Evolutionary conservation across 2,797 vertebrate species (phyloP), one percentile per base, ranked within the genome.

Genomic region (Tenualosa ilisha): DNA sequence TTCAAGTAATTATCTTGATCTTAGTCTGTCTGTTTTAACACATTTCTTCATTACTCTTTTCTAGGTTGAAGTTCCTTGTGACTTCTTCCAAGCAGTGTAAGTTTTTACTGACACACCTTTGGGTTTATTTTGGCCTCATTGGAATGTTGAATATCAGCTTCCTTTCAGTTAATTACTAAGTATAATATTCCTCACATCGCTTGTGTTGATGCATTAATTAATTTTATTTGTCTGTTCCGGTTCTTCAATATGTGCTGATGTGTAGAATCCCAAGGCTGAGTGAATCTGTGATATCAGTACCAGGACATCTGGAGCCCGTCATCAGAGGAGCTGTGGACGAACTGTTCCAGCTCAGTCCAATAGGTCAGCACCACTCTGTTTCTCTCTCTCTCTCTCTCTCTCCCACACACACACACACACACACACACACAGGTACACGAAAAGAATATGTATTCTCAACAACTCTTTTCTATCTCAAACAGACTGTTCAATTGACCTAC

Each of bases 41-140:
- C 51, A 5, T 20, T 56, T 61, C 56, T 31, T 9, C 24, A 1
- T 65, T 12, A 6, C 6, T 26, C 11, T 68, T n/a, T n/a, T 11
- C 1, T 2, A 84, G 84, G 43, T 6, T 31, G 40, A 51, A 6
- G 40, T 79, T 40, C 22, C 46, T 50, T 84, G 83, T 54, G 49
- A 75, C 7, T 31, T 31, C 13, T 84, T 75, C 24, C 40, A 79
- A n/a, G 26, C 20, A 15, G 68, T 75, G 83, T 84, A 63, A 84
- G 83, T 83, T n/a, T 56, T 1, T 0, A 51, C 11, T 6, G 11
- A 51, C 7, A 51, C 50, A 51, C 7, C 50, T 51, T 51, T 51
- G 5, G 50, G 50, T 9, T 9, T 51, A 6, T 9, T 51, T 51
- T 51, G 11, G 9, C 50, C 11, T 51, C n/a, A n/a, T n/a, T 51